Evolutionary conservation across 2,113 vertebrate species (phyloP).

Genomic region (Chloroceryle aenea): DNA sequence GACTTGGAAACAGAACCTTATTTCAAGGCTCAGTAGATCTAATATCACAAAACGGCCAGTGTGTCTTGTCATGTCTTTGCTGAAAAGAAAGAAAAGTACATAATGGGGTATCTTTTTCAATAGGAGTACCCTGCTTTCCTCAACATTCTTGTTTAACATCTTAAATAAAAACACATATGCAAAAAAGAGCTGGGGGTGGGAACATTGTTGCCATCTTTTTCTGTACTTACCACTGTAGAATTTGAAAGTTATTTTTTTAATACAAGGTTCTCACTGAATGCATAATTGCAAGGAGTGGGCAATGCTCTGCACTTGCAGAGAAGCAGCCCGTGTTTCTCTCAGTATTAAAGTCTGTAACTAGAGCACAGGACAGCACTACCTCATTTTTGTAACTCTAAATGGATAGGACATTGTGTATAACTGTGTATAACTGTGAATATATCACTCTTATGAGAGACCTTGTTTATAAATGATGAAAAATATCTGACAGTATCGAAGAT

Average conservation of each 20-base stretch:
- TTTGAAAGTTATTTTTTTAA: background rate
- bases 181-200: background rate
- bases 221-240: background rate
- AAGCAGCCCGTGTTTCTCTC: background rate
- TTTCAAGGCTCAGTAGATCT: background rate
- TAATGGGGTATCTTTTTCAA: background rate
- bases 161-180: background rate
- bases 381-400: background rate
- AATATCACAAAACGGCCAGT: background rate
- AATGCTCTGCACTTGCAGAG: background rate
- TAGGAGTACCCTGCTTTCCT: background rate
- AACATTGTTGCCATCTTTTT: background rate
- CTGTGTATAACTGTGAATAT: background rate
- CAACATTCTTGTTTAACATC: background rate
- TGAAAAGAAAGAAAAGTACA: background rate
- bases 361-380: background rate
- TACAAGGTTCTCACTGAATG: background rate
- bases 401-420: background rate
- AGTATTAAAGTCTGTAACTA: background rate
- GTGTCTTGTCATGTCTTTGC: background rate
- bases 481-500: background rate
- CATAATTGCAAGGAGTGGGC: background rate
- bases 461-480: slow-evolving; percentile 1
- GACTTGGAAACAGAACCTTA: background rate
- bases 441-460: background rate